Conservation (phyloP, 2,797 vertebrate species). For the Enteromius trimaculatus region DNA sequence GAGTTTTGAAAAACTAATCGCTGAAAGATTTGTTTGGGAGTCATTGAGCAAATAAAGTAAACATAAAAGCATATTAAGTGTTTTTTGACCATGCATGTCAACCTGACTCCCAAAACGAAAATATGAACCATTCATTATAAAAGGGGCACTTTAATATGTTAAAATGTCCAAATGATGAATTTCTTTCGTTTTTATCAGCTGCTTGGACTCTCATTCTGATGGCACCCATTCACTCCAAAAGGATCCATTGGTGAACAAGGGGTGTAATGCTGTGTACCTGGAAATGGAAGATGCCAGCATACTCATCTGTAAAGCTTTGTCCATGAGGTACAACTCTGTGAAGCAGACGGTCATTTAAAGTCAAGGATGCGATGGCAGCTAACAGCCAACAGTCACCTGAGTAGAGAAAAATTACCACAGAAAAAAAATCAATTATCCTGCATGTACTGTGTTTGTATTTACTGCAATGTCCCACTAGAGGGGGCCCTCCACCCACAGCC, state of each 20-base stretch:
- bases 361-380: conserved; percentile 89
- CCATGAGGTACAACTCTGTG: conserved; percentile 86
- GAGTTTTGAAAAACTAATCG: too few species aligned
- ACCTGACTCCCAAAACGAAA: too few species aligned
- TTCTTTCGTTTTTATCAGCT: not conserved
- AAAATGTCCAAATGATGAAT: not conserved
- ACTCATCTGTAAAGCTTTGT: conserved; percentile 84
- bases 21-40: too few species aligned
- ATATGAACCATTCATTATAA: too few species aligned
- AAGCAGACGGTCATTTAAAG: conserved; percentile 85
- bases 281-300: conserved; percentile 91
- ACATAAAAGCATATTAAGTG: too few species aligned
- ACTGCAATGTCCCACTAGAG: not conserved
- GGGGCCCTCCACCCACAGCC: conserved; percentile 16
- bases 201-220: not conserved
- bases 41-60: too few species aligned
- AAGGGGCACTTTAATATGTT: too few species aligned
- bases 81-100: too few species aligned
- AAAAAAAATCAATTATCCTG: not conserved
- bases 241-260: not conserved
- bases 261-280: conserved; percentile 73
- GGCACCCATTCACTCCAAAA: not conserved
- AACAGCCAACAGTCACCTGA: conserved; percentile 92
- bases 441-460: too few species aligned
- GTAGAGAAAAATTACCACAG: not conserved